These are phyloP conservation scores for Oscheius sp. DNA, from an alignment of 2,888 invertebrate species.

Conservation along the genomic window DNA sequence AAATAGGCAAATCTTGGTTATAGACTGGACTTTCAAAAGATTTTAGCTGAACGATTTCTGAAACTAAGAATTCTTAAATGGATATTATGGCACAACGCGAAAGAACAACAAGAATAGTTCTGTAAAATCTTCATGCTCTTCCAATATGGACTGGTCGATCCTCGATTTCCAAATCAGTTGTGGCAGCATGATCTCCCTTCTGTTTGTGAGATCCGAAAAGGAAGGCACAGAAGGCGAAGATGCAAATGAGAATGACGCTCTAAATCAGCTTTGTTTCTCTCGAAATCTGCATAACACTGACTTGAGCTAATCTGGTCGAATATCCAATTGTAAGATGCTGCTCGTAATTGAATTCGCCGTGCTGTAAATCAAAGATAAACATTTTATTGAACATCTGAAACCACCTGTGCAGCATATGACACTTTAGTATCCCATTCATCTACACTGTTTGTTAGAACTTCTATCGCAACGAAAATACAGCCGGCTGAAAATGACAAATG, in stretches of 20 bases:
- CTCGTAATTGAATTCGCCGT: slow-evolving; percentile 59
- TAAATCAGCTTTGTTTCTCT: background rate
- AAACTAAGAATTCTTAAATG: no score
- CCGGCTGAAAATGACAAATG: slow-evolving; percentile 46
- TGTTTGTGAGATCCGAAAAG: slow-evolving; percentile 64
- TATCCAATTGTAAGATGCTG: slow-evolving; percentile 46
- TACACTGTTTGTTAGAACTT: slow-evolving; percentile 62
- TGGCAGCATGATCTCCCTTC: slow-evolving; percentile 66
- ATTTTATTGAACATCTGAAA: background rate
- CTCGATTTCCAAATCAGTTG: slow-evolving; percentile 68
- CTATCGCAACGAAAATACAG: slow-evolving; percentile 60
- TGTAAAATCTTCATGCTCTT: slow-evolving; percentile 28
- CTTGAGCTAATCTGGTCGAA: slow-evolving; percentile 45
- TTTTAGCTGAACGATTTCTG: no score
- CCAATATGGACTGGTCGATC: slow-evolving; percentile 63
- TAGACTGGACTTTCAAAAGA: no score
- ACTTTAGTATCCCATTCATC: slow-evolving; percentile 66
- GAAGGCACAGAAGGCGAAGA: slow-evolving; percentile 57
- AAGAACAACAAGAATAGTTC: background rate
- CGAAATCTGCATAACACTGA: background rate
- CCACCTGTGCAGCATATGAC: slow-evolving; percentile 37
- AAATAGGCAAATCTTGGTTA: no score
- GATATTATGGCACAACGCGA: slow-evolving; percentile 21
- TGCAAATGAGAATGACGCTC: slow-evolving; percentile 49
- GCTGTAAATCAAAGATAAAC: slow-evolving; percentile 27